Base-by-base conservation (phyloP, 2,797 vertebrate species). In the Brotula barbata region DNA sequence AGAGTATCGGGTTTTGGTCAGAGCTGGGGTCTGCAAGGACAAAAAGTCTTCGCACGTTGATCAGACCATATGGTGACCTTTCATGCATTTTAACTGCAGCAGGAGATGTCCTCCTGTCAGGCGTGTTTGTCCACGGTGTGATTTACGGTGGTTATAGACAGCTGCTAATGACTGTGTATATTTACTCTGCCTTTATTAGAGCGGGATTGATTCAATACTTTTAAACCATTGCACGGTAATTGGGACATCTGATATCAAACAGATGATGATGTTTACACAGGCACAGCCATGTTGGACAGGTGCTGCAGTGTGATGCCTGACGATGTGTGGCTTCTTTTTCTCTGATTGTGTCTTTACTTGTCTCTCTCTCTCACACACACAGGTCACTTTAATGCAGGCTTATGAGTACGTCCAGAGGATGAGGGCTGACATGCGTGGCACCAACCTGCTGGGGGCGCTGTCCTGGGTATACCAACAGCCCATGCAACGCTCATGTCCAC, bases 391-490 rank as follows among this genome's bases (percentile, higher is more conserved):
- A 64, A 87, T 73, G 48, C 85, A 90, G 28, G 92, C 93, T 7
- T 91, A 90, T 0, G 92, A 96, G 75, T 93, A 92, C 46, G 40
- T 95, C 0, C 87, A 93, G 36, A 90, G 76, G 58, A 90, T 96
- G 83, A 91, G 65, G 76, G 88, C 80, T 0, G 89, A 88, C 0
- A 57, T 83, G 5, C 83, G 90, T 0, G 74, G 90, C 50, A 92
- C 90, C 43, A 94, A 95, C 73, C 87, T 98, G 65, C 75, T 93
- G 78, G 92, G 89, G 7, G 93, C 85, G 0, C 84, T 99, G 68
- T 90, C 92, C 65, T 98, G 96, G 95, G 90, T 92, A 0, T 88
- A 94, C 84, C 92, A 91, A 17, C 95, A 96, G 78, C 94, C 95
- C 5, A 89, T 91, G 71, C 95, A 92, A 64, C 93, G 90, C 0